phyloP scores from a whole-genome alignment of 2,113 vertebrate species.

The Rynchops niger region DNA sequence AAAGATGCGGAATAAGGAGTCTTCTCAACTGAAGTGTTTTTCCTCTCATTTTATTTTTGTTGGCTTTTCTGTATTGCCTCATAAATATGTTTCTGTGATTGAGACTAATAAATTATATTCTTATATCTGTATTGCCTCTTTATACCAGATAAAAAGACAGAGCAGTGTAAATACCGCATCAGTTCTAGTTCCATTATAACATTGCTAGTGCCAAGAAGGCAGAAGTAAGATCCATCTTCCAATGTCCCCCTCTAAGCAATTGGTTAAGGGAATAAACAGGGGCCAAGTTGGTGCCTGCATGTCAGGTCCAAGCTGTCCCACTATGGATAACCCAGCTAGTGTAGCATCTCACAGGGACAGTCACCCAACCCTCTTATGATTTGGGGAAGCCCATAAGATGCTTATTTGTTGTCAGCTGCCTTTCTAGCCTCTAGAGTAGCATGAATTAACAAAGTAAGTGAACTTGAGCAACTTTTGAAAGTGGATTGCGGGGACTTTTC shows the following conservation, averaged over 20 bases:
- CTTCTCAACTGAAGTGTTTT: not conserved
- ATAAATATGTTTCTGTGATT: not conserved
- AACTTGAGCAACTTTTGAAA: not conserved
- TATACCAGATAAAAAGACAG: not conserved
- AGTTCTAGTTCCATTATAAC: not conserved
- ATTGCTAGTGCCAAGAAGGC: not conserved
- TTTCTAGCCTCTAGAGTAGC: not conserved
- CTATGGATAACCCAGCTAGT: not conserved
- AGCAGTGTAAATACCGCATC: not conserved
- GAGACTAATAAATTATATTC: not conserved
- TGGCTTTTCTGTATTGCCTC: not conserved
- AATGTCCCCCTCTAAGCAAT: not conserved
- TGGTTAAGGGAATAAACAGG: not conserved
- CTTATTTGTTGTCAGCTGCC: not conserved
- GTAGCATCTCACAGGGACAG: not conserved
- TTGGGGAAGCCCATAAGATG: not conserved
- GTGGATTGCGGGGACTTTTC: not conserved
- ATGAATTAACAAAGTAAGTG: not conserved
- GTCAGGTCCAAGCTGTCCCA: not conserved
- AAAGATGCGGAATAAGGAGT: not conserved
- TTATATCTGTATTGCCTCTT: not conserved
- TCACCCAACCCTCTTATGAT: not conserved
- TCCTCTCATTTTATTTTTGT: not conserved
- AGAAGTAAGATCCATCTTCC: not conserved
- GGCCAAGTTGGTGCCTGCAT: not conserved